Evolutionary conservation across 2,113 vertebrate genomes (phyloP).

Genomic region (Plectropomus leopardus): DNA sequence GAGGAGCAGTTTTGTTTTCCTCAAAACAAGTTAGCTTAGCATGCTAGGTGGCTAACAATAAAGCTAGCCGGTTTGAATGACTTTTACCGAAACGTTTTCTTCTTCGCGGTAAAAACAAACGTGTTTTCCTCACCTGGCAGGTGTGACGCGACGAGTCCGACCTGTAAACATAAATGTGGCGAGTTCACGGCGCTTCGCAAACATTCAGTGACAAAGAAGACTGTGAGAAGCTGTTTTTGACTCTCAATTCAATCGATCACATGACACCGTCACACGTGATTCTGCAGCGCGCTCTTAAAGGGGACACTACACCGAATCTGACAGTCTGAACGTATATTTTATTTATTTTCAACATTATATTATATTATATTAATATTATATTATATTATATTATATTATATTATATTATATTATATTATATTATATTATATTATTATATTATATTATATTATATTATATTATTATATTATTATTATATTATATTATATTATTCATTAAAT

Average conservation of each 20-base stretch:
- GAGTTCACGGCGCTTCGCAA: background rate
- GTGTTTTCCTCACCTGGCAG: slow-evolving; percentile 15
- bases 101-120: fast-evolving
- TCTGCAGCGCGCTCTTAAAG: slow-evolving; percentile 35
- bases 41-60: slow-evolving; percentile 44
- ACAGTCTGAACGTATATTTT: no score
- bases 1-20: background rate
- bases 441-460: no score
- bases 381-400: no score
- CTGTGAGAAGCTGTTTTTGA: background rate
- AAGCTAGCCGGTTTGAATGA: slow-evolving; percentile 20
- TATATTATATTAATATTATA: no score
- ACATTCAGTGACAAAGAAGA: background rate
- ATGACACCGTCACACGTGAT: slow-evolving; percentile 70
- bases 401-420: no score
- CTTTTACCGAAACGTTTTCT: background rate
- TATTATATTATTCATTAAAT: no score
- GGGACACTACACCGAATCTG: slow-evolving; percentile 6
- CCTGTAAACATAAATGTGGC: background rate
- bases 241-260: slow-evolving; percentile 41
- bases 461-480: no score
- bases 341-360: no score
- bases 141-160: background rate
- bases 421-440: no score
- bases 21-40: slow-evolving; percentile 26